Evolutionary conservation across 1,140 invertebrate species (phyloP), one percentile per base, ranked within the genome.

Genomic region (Copidosoma floridanum): DNA sequence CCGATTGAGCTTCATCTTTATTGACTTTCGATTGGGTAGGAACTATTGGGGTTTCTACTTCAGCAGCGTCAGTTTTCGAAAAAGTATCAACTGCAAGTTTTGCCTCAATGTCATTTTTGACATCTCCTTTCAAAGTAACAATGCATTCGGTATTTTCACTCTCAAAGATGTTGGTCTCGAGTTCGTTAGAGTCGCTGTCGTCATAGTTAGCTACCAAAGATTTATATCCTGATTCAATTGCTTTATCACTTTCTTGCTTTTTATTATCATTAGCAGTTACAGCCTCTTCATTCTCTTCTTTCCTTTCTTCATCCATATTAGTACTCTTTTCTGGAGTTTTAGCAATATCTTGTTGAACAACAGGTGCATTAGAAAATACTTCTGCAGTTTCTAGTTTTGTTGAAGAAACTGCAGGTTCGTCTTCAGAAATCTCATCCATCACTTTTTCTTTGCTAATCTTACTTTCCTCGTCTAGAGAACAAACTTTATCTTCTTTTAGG

Each of bases 131-230:
- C 16, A 26, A 6, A 26, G 18, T 24, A 16, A n/a, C n/a, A 44
- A 29, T 40, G 20, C n/a, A 46, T 40, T 53, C 50, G 11, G 27
- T 11, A 3, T 47, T 53, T 24, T 63, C 55, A 32, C 18, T 57
- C 29, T 54, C 50, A 26, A 50, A 38, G 21, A 21, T 18, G 26
- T 59, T 37, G 7, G 23, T 41, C 16, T 51, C 40, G 8, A 16
- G 26, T 37, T 64, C 41, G 52, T 40, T 48, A 5, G 48, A 53
- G 24, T 63, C 61, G 44, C 74, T 75, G 12, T 68, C 67, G n/a
- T n/a, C 29, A 50, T 78, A 76, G 69, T 75, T 71, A 16, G 70
- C 67, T 6, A 76, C 76, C 16, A 76, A 61, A 4, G 71, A 69
- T 66, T 70, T 59, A 51, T 38, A 51, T 44, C 37, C 59, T 14